Percentiles rank a stretch among this genome's conserved stretches.
phyloP scores from a whole-genome alignment of 2,888 invertebrate genomes.

The Polydrusus tereticollis region DNA sequence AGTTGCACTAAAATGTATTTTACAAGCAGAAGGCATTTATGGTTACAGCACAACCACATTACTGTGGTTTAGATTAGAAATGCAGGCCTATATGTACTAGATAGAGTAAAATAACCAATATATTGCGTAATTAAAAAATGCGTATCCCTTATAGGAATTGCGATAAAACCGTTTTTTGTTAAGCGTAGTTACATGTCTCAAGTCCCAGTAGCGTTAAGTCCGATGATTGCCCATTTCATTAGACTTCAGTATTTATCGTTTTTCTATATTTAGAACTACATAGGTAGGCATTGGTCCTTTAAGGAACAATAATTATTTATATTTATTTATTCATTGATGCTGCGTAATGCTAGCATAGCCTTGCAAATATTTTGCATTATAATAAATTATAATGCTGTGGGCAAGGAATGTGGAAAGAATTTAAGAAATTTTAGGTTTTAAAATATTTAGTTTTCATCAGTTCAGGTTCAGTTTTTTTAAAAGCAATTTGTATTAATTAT shows the following conservation, averaged over 20 bases:
- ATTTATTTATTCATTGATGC: not conserved
- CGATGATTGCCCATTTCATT: not conserved
- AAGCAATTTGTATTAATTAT: not conserved
- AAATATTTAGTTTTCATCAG: not conserved
- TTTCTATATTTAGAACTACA: not conserved
- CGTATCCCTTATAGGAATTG: too few relatives aligned
- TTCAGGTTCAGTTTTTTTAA: too few relatives aligned
- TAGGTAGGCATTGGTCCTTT: not conserved
- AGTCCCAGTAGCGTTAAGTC: too few relatives aligned
- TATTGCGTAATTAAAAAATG: too few relatives aligned
- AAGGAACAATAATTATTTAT: not conserved
- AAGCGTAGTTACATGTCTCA: not conserved
- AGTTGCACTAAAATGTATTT: not conserved
- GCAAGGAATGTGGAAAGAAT: not conserved
- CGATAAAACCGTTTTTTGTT: not conserved
- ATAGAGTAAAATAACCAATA: too few relatives aligned
- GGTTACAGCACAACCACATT: too few relatives aligned
- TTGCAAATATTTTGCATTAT: not conserved
- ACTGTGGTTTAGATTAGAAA: too few relatives aligned
- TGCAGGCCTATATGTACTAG: too few relatives aligned
- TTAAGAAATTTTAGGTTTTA: not conserved
- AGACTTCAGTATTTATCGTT: not conserved
- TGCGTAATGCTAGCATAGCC: not conserved
- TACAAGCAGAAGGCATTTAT: too few relatives aligned
- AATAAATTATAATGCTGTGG: not conserved